These are phyloP conservation scores for Drosophila borealis DNA, from an alignment of 2,888 invertebrate genomes.

Conservation along the genomic window DNA sequence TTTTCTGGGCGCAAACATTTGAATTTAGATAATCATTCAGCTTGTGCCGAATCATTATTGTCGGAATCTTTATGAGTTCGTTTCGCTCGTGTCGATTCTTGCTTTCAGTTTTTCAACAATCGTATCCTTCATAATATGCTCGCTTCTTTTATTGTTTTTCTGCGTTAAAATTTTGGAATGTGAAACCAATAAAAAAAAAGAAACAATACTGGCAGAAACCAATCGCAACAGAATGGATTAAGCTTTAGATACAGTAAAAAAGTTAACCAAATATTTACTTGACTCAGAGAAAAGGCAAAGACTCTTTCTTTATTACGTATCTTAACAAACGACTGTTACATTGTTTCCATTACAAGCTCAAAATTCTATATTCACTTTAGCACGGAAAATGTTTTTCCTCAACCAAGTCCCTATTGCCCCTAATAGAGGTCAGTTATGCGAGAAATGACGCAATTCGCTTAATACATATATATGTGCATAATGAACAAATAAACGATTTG, in stretches of 20 bases:
- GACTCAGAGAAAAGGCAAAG: neutral
- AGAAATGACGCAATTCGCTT: slow-evolving; percentile 51
- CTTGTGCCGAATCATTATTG: slow-evolving; percentile 69
- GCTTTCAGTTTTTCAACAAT: slow-evolving; percentile 39
- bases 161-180: slow-evolving; percentile 18
- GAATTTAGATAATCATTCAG: slow-evolving; percentile 61
- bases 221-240: slow-evolving; percentile 22
- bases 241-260: slow-evolving; percentile 5
- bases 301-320: no score
- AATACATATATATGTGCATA: slow-evolving; percentile 32
- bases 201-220: slow-evolving; percentile 22
- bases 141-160: slow-evolving; percentile 18
- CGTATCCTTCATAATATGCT: slow-evolving; percentile 33
- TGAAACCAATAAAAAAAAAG: neutral
- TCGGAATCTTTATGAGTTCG: slow-evolving; percentile 67
- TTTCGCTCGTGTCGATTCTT: slow-evolving; percentile 52
- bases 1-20: slow-evolving; percentile 35
- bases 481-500: slow-evolving; percentile 44
- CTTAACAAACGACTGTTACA: no score
- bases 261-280: slow-evolving; percentile 26
- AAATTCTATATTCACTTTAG: neutral
- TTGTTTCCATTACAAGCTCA: neutral
- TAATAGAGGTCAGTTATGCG: slow-evolving; percentile 16
- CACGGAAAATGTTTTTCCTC: neutral
- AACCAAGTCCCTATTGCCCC: slow-evolving; percentile 1